Evolutionary conservation across 2,888 invertebrate species (phyloP).

Genomic region (Sacculina carcini): DNA sequence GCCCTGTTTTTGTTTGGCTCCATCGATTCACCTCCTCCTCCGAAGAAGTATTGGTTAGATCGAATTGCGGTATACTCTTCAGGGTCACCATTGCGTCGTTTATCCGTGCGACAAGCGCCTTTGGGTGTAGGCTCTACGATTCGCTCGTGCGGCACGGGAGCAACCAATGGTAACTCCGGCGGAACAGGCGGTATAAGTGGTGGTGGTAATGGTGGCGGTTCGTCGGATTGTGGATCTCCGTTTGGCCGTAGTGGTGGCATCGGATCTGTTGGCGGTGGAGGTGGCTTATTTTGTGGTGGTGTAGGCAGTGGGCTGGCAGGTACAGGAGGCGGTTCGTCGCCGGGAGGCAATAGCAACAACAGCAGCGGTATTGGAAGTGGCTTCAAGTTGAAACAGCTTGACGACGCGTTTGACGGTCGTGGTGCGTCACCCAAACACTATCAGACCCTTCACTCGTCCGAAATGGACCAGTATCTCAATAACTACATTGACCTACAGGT

Average conservation of each 20-base stretch:
- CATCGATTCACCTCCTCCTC: conserved; percentile 1
- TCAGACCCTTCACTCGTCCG: not conserved
- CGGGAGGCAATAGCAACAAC: not conserved
- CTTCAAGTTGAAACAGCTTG: not conserved
- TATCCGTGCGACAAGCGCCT: not conserved
- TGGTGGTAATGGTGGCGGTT: not conserved
- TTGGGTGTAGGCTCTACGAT: not conserved
- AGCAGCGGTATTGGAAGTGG: not conserved
- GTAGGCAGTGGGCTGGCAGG: not conserved
- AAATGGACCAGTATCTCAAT: not conserved
- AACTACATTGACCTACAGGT: not conserved
- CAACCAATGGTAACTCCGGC: too few relatives aligned
- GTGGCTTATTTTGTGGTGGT: conserved; percentile 5
- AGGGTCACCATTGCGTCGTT: not conserved
- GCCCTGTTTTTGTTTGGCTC: not conserved
- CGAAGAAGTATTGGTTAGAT: not conserved
- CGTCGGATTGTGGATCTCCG: not conserved
- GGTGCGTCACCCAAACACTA: not conserved
- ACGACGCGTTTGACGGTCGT: not conserved
- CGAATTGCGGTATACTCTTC: too few relatives aligned
- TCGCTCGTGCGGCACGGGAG: not conserved
- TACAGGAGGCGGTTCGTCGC: not conserved
- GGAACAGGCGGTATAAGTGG: not conserved
- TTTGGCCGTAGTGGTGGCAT: conserved; percentile 10
- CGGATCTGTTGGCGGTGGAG: conserved; percentile 7